A percentile compares a stretch with the other conserved stretches of the same genome.
Evolutionary conservation across 2,113 vertebrate genomes (phyloP).

Genomic region (Xenopus tropicalis): UCB_Xtro_10.0 CM004448.2:136404501-136405000

Average conservation of each 20-base stretch:
- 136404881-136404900: neutral
- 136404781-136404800: neutral
- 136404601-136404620: neutral
- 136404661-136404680: neutral
- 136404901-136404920: too few species aligned
- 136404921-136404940: too few species aligned
- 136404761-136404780: neutral
- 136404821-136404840: neutral
- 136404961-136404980: neutral
- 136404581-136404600: neutral
- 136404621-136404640: neutral
- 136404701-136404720: conserved; percentile 5
- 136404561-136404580: neutral
- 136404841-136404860: neutral
- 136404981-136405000: neutral
- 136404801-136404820: neutral
- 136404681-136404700: neutral
- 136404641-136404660: neutral
- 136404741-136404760: neutral
- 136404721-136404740: conserved; percentile 3
- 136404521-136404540: neutral
- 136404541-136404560: neutral
- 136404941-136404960: neutral
- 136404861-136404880: neutral
- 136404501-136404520: neutral